These are phyloP conservation scores for Jacana jacana DNA, from an alignment of 2,113 vertebrate species.

Conservation along the genomic window DNA sequence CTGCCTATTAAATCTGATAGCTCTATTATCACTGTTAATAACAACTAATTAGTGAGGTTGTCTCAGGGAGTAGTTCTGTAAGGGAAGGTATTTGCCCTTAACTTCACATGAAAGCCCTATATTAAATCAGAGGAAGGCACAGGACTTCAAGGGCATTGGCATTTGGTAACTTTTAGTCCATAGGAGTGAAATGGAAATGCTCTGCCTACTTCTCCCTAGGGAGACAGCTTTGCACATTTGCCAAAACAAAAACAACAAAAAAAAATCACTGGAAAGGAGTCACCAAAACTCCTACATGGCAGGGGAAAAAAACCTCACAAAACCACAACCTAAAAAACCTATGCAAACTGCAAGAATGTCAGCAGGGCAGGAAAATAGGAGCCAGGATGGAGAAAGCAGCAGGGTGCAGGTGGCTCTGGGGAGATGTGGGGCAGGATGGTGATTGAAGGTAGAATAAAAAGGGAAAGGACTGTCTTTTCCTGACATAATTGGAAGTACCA, in stretches of 20 bases:
- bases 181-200: neutral
- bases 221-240: neutral
- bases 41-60: conserved; percentile 49
- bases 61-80: conserved; percentile 6
- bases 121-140: neutral
- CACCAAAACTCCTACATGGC: neutral
- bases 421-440: neutral
- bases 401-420: neutral
- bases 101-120: neutral
- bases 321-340: neutral
- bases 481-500: neutral
- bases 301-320: fast-evolving
- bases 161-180: neutral
- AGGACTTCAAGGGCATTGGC: neutral
- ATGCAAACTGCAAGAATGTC: neutral
- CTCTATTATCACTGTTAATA: conserved; percentile 49
- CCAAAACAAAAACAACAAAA: neutral
- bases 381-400: neutral
- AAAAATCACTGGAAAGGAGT: neutral
- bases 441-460: neutral
- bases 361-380: neutral
- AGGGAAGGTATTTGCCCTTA: neutral
- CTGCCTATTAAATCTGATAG: conserved; percentile 35
- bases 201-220: fast-evolving
- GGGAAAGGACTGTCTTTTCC: neutral